phyloP scores from a whole-genome alignment of 2,113 vertebrate species.

The Haliaeetus leucogaster region DNA sequence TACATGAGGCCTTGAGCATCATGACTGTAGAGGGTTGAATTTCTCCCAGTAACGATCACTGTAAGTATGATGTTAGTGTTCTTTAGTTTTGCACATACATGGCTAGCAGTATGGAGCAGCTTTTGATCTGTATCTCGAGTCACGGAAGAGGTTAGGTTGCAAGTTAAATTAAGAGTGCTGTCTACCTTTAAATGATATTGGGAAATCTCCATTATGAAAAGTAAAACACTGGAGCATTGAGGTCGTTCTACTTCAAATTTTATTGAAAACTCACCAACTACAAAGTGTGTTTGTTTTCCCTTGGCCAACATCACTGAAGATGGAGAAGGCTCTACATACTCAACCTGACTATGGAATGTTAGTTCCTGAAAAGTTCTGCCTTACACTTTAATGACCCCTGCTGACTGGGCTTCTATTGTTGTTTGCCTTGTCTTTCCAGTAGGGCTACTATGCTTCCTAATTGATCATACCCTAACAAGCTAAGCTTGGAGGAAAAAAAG shows the following conservation, averaged over 20 bases:
- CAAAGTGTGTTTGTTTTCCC: neutral
- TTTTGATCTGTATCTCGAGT: neutral
- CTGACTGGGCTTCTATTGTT: neutral
- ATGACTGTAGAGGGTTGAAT: neutral
- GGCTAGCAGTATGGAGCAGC: too few relatives aligned
- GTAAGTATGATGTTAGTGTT: too few relatives aligned
- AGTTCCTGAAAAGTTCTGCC: neutral
- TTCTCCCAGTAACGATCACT: neutral
- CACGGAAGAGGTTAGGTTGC: neutral
- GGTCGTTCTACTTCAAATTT: neutral
- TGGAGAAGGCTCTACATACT: neutral
- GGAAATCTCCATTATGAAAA: neutral
- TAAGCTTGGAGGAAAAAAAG: neutral
- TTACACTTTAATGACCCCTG: neutral
- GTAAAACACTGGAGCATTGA: neutral
- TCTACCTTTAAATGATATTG: neutral
- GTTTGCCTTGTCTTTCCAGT: neutral
- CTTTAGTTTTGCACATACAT: neutral
- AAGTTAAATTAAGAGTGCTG: neutral
- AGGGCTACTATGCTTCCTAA: neutral
- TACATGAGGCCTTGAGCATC: neutral
- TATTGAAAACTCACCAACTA: neutral
- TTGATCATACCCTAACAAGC: neutral
- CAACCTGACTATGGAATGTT: rapidly evolving
- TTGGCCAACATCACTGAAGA: neutral